phyloP scores from a whole-genome alignment of 2,113 vertebrate species.

The Thamnaconus septentrionalis region DNA sequence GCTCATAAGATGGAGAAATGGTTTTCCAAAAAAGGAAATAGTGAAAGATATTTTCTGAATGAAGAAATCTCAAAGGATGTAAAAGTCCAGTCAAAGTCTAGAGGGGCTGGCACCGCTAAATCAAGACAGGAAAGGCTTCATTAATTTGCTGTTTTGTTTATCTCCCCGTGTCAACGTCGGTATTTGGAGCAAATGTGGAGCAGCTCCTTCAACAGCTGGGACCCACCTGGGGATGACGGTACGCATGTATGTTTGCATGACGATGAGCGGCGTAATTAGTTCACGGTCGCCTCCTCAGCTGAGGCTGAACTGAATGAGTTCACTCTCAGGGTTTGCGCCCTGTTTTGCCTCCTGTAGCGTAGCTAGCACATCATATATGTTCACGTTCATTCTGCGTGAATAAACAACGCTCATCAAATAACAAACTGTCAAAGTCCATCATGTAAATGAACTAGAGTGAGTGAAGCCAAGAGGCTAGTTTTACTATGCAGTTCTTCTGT shows the following conservation, averaged over 20 bases:
- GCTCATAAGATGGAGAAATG: slow-evolving; percentile 28
- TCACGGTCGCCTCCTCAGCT: slow-evolving; percentile 67
- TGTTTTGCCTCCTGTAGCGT: too few relatives aligned
- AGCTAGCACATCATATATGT: too few relatives aligned
- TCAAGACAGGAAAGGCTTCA: slow-evolving; percentile 54
- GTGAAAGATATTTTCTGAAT: slow-evolving; percentile 29
- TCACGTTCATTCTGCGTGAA: too few relatives aligned
- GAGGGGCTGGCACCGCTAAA: slow-evolving; percentile 29
- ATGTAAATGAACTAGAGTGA: too few relatives aligned
- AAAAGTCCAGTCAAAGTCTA: slow-evolving; percentile 8
- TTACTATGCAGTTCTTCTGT: too few relatives aligned
- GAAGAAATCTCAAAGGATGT: slow-evolving; percentile 53
- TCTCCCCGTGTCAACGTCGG: slow-evolving; percentile 49
- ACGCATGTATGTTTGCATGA: slow-evolving; percentile 46
- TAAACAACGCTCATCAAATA: too few relatives aligned
- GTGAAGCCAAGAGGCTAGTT: too few relatives aligned
- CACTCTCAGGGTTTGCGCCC: too few relatives aligned
- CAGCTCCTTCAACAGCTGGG: slow-evolving; percentile 70
- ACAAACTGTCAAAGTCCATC: too few relatives aligned
- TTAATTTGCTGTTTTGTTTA: slow-evolving; percentile 60
- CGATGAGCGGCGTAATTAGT: slow-evolving; percentile 63
- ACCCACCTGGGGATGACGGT: slow-evolving; percentile 68
- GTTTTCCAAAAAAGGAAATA: slow-evolving; percentile 3
- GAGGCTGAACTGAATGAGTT: neutral
- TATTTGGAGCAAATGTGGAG: slow-evolving; percentile 64